Evolutionary conservation across 2,888 invertebrate genomes (phyloP).

Genomic region (Isoperla grammatica): DNA sequence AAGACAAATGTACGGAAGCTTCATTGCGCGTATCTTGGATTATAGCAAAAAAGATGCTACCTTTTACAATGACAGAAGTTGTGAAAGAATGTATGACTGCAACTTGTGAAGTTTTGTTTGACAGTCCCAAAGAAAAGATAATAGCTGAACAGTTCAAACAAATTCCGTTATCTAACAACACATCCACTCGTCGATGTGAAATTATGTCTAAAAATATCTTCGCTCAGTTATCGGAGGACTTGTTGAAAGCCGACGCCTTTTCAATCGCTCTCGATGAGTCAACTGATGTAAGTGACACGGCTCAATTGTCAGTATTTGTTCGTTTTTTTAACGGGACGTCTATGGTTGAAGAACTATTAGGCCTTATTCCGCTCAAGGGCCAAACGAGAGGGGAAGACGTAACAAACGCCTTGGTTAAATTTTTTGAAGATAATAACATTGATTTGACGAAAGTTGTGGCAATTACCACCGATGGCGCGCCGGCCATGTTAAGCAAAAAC

Average conservation of each 20-base stretch:
- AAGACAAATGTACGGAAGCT: too few species aligned
- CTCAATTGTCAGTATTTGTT: slow-evolving; percentile 34
- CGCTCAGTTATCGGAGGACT: too few species aligned
- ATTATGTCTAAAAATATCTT: too few species aligned
- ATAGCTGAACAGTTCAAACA: too few species aligned
- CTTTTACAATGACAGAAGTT: too few species aligned
- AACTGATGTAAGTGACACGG: slow-evolving; percentile 36
- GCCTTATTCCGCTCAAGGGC: slow-evolving; percentile 10
- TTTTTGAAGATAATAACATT: not conserved
- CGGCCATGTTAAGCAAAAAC: slow-evolving; percentile 33
- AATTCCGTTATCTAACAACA: too few species aligned
- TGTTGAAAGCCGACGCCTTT: slow-evolving; percentile 4
- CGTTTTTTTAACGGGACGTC: slow-evolving; percentile 5
- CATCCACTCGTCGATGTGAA: too few species aligned
- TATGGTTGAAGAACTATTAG: slow-evolving; percentile 1
- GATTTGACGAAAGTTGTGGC: not conserved
- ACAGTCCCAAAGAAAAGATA: too few species aligned
- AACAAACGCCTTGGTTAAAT: not conserved
- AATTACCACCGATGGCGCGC: slow-evolving; percentile 29
- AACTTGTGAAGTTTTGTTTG: too few species aligned
- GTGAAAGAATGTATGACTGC: too few species aligned
- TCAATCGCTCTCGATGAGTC: slow-evolving; percentile 36
- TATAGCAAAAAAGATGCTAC: too few species aligned
- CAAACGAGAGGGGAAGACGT: not conserved
- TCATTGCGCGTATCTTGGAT: too few species aligned